Conservation (phyloP, 2,113 vertebrate species). For the Neomonachus schauinslandi region DNA sequence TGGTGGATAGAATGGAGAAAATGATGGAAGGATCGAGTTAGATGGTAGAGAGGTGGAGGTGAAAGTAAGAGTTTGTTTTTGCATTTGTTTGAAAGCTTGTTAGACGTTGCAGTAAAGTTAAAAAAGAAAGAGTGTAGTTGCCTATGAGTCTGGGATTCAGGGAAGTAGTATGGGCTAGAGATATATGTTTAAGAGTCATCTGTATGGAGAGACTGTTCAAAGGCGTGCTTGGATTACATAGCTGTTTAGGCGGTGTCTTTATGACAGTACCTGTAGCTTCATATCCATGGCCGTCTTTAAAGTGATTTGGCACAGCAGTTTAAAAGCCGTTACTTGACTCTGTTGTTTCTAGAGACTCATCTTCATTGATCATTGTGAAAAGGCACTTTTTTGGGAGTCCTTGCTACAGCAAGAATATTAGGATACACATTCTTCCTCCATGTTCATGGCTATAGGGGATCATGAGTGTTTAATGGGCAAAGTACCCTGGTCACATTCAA, state of each 20-base stretch:
- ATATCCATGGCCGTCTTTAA: neutral
- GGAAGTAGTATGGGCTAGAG: neutral
- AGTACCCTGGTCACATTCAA: neutral
- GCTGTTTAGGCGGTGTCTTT: neutral
- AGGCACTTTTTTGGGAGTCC: neutral
- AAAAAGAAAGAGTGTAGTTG: neutral
- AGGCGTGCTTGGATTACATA: neutral
- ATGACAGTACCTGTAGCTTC: neutral
- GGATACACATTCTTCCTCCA: neutral
- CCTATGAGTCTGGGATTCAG: neutral
- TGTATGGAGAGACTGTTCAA: neutral
- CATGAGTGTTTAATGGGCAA: neutral
- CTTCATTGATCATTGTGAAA: neutral
- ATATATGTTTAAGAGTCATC: neutral
- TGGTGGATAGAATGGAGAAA: neutral
- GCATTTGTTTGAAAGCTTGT: neutral
- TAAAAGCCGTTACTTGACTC: neutral
- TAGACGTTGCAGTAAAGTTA: neutral
- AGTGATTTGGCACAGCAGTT: neutral
- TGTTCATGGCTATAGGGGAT: neutral
- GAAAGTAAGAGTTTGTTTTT: neutral
- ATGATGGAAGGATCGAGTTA: neutral
- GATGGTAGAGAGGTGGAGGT: neutral
- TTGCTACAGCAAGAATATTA: neutral
- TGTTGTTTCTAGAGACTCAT: neutral